Evolutionary conservation across 2,113 vertebrate genomes (phyloP).

Genomic region (Trinectes maculatus): DNA sequence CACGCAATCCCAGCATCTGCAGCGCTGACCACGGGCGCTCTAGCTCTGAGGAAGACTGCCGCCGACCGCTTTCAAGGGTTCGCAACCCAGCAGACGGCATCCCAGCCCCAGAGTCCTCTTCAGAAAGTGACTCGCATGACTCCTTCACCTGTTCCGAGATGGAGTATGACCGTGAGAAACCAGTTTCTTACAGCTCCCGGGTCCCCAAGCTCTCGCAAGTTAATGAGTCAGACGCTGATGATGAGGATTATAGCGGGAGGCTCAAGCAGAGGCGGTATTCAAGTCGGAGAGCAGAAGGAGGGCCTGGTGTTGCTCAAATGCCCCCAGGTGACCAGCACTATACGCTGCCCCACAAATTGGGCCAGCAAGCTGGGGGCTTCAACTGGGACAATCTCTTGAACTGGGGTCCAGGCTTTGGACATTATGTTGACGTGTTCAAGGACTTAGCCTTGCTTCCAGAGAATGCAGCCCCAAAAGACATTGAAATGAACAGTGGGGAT

Average conservation of each 20-base stretch:
- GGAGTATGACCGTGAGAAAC: constrained; percentile 96
- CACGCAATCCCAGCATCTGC: constrained; percentile 96
- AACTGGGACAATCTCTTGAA: constrained; percentile 98
- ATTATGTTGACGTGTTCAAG: constrained; percentile 98
- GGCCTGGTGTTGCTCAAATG: constrained; percentile 80
- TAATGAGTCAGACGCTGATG: constrained; percentile 97
- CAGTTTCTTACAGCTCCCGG: constrained; percentile 88
- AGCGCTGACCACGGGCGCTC: constrained; percentile 97
- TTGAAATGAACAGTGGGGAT: constrained; percentile 89
- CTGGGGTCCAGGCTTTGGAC: constrained; percentile 97
- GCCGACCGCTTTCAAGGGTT: constrained; percentile 91
- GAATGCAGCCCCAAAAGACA: constrained; percentile 84
- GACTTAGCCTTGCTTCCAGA: constrained; percentile 96
- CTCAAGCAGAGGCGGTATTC: constrained; percentile 91
- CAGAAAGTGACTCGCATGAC: constrained; percentile 98
- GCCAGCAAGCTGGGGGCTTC: constrained; percentile 88
- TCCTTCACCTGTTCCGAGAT: constrained; percentile 99
- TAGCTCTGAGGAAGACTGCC: constrained; percentile 94
- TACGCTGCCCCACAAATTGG: constrained; percentile 87
- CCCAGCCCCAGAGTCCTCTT: constrained; percentile 94
- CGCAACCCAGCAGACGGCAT: constrained; percentile 95
- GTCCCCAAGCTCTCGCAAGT: constrained; percentile 98
- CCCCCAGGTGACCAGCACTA: constrained; percentile 77
- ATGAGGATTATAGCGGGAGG: constrained; percentile 91
- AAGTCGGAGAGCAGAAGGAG: constrained; percentile 90